Percentiles rank a stretch among this genome's conserved stretches.
phyloP scores from a whole-genome alignment of 1,140 invertebrate species.

The Hylaeus volcanicus region DNA sequence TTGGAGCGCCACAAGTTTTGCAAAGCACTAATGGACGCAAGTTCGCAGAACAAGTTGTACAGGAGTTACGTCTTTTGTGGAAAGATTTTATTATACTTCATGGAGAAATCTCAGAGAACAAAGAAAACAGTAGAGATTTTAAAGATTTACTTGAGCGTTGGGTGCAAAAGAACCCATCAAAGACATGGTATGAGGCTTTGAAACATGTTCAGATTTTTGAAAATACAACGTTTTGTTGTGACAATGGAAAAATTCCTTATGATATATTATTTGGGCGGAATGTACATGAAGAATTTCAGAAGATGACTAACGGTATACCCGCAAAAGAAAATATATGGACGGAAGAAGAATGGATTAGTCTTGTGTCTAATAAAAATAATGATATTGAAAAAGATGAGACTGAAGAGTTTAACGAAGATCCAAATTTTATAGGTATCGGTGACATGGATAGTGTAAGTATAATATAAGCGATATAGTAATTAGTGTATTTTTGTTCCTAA shows the following conservation, averaged over 20 bases:
- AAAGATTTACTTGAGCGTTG: conserved; percentile 58
- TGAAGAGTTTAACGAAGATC: conserved; percentile 4
- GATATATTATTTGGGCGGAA: conserved; percentile 63
- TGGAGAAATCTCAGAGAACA: conserved; percentile 43
- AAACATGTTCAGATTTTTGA: conserved; percentile 67
- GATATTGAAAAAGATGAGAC: neutral
- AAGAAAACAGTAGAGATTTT: conserved; percentile 57
- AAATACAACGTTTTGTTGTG: conserved; percentile 60
- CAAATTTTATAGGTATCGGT: conserved; percentile 12
- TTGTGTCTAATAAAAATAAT: neutral
- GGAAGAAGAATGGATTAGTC: conserved; percentile 61
- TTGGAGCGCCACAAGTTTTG: conserved; percentile 70
- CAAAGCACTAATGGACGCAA: conserved; percentile 70
- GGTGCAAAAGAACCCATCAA: conserved; percentile 61
- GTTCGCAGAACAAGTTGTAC: conserved; percentile 70
- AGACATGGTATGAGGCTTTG: conserved; percentile 64
- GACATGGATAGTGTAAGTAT: conserved; percentile 37
- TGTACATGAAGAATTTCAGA: conserved; percentile 39
- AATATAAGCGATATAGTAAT: neutral
- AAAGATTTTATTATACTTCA: conserved; percentile 62
- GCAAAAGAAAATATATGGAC: conserved; percentile 32
- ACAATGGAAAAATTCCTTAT: conserved; percentile 62
- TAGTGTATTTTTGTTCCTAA: neutral
- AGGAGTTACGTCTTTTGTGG: conserved; percentile 66
- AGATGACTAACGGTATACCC: neutral